Conservation (phyloP, 2,888 invertebrate species). For the Aphidoletes aphidimyza region DNA sequence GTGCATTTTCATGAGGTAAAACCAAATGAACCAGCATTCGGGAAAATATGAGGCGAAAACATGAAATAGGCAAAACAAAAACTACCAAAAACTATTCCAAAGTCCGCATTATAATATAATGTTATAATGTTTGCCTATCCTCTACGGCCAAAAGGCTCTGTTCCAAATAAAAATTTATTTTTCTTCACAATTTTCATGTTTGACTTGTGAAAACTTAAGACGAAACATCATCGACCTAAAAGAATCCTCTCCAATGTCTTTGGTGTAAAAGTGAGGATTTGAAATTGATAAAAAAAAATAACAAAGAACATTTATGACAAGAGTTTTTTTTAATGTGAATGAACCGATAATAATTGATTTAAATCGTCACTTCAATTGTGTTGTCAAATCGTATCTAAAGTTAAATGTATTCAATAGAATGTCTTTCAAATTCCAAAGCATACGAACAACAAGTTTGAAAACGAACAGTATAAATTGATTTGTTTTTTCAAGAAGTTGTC, state of each 20-base stretch:
- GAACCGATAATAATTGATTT: conserved; percentile 44
- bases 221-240: too few species aligned
- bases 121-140: too few species aligned
- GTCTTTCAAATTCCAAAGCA: too few species aligned
- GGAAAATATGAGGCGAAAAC: background rate
- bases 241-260: too few species aligned
- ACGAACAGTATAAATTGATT: conserved; percentile 37
- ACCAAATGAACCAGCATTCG: background rate
- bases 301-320: background rate
- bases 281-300: too few species aligned
- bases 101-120: background rate
- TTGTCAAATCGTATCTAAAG: too few species aligned
- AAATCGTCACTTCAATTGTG: background rate
- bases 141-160: too few species aligned
- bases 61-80: background rate
- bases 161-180: too few species aligned
- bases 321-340: background rate
- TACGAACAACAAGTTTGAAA: background rate
- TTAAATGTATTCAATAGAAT: background rate
- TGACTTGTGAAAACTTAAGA: too few species aligned
- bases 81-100: background rate
- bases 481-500: background rate
- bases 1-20: background rate
- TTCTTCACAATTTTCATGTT: too few species aligned
- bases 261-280: too few species aligned